Percentiles rank a stretch among this genome's conserved stretches.
These are phyloP conservation scores for Drosophila auraria DNA, from an alignment of 1,140 invertebrate genomes.

Conservation along the genomic window DNA sequence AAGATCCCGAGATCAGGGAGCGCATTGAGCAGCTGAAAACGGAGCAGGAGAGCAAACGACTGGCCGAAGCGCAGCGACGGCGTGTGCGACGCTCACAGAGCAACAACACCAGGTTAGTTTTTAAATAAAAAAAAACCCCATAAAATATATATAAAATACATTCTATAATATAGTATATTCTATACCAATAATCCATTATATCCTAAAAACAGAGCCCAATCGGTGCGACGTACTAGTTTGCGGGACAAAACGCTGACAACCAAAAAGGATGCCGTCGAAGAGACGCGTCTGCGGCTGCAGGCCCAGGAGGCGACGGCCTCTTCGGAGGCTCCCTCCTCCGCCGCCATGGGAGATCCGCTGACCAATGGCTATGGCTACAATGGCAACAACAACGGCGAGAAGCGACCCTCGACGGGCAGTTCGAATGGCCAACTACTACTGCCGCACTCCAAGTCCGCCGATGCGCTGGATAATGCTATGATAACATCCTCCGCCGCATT, in stretches of 20 bases:
- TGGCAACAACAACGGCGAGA: conserved; percentile 57
- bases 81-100: conserved; percentile 88
- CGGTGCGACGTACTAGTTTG: conserved; percentile 96
- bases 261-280: conserved; percentile 97
- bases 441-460: conserved; percentile 73
- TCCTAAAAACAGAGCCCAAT: conserved; percentile 89
- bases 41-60: conserved; percentile 94
- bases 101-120: conserved; percentile 87
- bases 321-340: conserved; percentile 23
- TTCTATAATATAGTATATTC: not conserved
- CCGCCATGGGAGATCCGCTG: conserved; percentile 29
- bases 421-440: conserved; percentile 59
- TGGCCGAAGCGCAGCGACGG: conserved; percentile 88
- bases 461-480: conserved; percentile 64
- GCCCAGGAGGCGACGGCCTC: conserved; percentile 87
- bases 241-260: conserved; percentile 96
- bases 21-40: conserved; percentile 94
- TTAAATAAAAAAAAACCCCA: not conserved
- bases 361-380: conserved; percentile 67
- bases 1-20: conserved; percentile 96
- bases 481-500: conserved; percentile 72
- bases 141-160: not conserved
- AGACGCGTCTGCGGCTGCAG: conserved; percentile 91
- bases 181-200: too few relatives aligned
- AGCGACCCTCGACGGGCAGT: conserved; percentile 68